Conservation (phyloP, 2,113 vertebrate species). For the Phylloscopus whistleri region DNA sequence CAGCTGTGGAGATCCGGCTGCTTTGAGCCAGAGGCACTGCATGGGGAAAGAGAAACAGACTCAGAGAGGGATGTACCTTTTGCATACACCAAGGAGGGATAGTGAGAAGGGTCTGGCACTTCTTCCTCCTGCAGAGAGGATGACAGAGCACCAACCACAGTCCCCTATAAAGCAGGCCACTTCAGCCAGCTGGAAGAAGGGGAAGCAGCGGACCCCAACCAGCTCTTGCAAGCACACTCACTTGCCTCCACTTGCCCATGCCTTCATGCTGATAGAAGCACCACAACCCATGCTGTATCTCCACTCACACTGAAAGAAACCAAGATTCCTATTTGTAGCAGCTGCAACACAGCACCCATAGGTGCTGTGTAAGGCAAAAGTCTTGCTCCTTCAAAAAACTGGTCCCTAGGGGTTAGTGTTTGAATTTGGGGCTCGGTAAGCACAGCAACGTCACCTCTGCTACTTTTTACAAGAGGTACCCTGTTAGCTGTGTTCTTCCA, state of each 20-base stretch:
- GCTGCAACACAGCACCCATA: background rate
- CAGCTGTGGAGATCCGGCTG: background rate
- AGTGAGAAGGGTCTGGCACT: background rate
- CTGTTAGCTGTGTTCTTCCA: background rate
- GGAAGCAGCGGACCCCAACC: background rate
- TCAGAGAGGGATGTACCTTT: background rate
- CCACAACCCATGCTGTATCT: background rate
- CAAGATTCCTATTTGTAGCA: background rate
- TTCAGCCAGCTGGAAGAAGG: background rate
- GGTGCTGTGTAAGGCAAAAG: background rate
- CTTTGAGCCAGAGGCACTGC: background rate
- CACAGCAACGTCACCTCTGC: background rate
- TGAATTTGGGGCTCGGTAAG: background rate
- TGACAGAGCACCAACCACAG: background rate
- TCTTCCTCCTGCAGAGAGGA: background rate
- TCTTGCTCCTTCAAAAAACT: background rate
- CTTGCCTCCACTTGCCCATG: background rate
- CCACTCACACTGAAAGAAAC: background rate
- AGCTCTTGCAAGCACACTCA: background rate
- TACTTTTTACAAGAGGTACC: background rate
- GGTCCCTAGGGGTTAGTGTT: background rate
- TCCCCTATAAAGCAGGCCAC: background rate
- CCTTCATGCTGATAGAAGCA: background rate
- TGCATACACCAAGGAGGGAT: background rate
- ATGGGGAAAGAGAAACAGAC: rapidly evolving